Evolutionary conservation across 2,113 vertebrate species (phyloP), one percentile per base, ranked within the genome.

Genomic region (Nycticorax nycticorax): DNA sequence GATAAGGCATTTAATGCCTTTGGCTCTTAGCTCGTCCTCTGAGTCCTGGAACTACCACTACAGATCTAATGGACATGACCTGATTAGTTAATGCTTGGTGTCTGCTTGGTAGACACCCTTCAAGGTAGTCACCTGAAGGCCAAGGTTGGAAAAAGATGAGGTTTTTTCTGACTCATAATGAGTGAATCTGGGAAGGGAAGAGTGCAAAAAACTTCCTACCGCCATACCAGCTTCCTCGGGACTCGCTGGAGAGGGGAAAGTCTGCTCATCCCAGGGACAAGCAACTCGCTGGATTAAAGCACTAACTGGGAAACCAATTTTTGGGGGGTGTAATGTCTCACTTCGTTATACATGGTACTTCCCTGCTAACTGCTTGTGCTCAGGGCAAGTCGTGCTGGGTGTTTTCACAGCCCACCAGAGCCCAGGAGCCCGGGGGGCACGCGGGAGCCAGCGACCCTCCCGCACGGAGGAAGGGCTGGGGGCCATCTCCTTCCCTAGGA

Each of bases 361-460:
- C 10, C 47, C 72, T 53, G 80, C 64, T 86, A 71, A 76, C 84
- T 77, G 73, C 47, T 21, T 43, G 45, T 66, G 52, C 80, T 48
- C 55, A 27, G 53, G 59, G 75, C 1, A 1, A 73, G 18, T 48
- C 10, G 12, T 22, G 30, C 2, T 0, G 35, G 66, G 21, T 57
- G 39, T 59, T 41, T 50, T 39, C 52, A 33, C 15, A 41, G 71
- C 82, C 63, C 81, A 43, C 47, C 71, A 56, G 71, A 41, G 47
- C 22, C 33, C 26, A 18, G 33, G 33, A 73, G 55, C 0, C 2
- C 1, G 1, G 52, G 30, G n/a, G 71, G 4, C 53, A 57, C 0
- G 0, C 8, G 35, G 43, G 59, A 78, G 26, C 47, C 14, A 5
- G 33, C 3, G 17, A 30, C 21, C 30, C 79, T n/a, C 66, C 62